Base-by-base conservation (phyloP, 1,140 invertebrate species). In the Psilanteris sp. region DNA sequence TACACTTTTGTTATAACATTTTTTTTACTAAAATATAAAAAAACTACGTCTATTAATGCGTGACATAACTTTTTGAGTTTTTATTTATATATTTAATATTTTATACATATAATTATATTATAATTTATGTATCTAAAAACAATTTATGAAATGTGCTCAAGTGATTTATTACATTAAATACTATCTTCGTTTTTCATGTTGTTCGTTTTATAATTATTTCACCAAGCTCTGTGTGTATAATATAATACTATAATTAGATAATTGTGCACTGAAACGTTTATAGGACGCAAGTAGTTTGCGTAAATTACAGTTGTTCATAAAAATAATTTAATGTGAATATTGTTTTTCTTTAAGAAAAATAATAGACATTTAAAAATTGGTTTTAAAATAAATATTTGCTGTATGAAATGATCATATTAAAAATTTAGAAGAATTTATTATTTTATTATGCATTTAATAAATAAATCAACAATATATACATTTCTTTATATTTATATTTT, bases 151-250 rank as follows among this genome's bases (percentile, higher is more conserved):
- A 52, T 52, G 44, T 43, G n/a, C 1, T 48, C 7, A 1, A 39
- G 10, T 32, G 43, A 64, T 11, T 59, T 59, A 59, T 44, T 66
- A 66, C 34, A 66, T 54, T 44, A 18, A n/a, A 54, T 20, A 46
- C 5, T 44, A 32, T 18, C 43, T 48, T 14, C 24, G 9, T 34
- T 66, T 48, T 66, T 9, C 43, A 46, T 36, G 36, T 44, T 66
- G 50, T 10, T 7, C 54, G 31, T 66, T 34, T 37, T 54, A 31
- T 54, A 52, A 52, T 64, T 41, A 41, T 32, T 44, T 36, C 7
- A 15, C 22, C 18, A 44, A 66, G 46, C 27, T 43, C 50, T 41
- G 13, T 41, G 14, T 67, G 62, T 44, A 44, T 52, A 20, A 26
- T 54, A 27, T 37, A 36, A 22, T 41, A 46, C 1, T 24, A 48